Conservation (phyloP, 37 sponge, comb jelly and placozoan genomes). For the Dysidea cf. avara region DNA sequence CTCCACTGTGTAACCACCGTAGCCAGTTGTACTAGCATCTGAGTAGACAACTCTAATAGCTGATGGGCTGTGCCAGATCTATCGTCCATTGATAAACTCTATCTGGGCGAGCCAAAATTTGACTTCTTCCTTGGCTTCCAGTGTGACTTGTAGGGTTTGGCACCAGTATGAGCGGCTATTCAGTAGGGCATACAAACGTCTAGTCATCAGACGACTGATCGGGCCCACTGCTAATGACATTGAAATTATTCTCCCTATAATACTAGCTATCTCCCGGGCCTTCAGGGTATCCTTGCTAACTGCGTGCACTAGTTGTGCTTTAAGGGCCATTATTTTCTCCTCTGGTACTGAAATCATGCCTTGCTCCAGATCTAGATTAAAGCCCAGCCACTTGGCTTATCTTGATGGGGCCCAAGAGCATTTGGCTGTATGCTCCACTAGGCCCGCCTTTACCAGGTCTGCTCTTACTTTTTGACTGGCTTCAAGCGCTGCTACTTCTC, state of each 20-base stretch:
- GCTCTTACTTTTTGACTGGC: neutral
- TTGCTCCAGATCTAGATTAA: constrained; percentile 14
- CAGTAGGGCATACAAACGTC: constrained; percentile 8
- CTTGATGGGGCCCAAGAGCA: constrained; percentile 6
- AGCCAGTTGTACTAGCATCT: constrained; percentile 41
- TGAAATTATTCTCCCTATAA: constrained; percentile 24
- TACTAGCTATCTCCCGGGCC: constrained; percentile 12
- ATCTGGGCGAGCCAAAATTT: constrained; percentile 19
- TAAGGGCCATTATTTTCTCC: too few relatives aligned
- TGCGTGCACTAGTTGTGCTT: too few relatives aligned
- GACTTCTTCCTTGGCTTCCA: constrained; percentile 10
- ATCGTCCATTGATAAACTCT: constrained; percentile 9
- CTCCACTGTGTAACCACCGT: constrained; percentile 26
- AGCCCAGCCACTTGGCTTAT: constrained; percentile 17
- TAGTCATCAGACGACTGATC: constrained; percentile 1
- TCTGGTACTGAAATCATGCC: constrained; percentile 28
- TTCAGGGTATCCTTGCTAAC: neutral
- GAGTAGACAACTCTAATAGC: constrained; percentile 33
- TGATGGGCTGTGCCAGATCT: constrained; percentile 12
- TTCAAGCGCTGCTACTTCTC: neutral
- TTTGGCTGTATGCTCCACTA: constrained; percentile 8
- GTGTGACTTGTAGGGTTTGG: neutral
- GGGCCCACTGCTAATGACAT: constrained; percentile 8
- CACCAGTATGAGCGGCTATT: neutral
- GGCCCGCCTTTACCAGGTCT: constrained; percentile 12